Base-by-base conservation (phyloP, 2,888 invertebrate species). In the Leptura quadrifasciata region DNA sequence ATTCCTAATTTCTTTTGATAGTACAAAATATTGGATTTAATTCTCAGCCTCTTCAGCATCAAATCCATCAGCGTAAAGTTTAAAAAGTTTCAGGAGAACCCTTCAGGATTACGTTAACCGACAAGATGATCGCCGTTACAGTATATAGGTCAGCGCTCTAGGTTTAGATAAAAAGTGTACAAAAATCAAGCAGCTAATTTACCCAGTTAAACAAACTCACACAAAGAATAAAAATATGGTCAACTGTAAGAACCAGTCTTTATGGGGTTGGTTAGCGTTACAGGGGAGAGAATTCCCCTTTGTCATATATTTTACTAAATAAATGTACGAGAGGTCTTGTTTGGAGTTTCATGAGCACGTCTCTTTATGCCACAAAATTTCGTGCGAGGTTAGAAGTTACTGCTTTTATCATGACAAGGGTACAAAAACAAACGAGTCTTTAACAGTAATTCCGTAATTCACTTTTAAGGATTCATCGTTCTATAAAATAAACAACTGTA, bases 141-240 rank as follows among this genome's bases (percentile, higher is more conserved):
- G 35, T 39, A 58, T 69, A 18, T 69, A 57, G 69, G 69, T 69
- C 35, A 58, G 9, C n/a, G 57, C n/a, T 27, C 17, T 1, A 9
- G 15, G 31, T 54, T 20, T n/a, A 67, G 47, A 24, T 17, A 54
- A 47, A 64, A 64, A 20, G 21, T 35, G 18, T 54, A 58, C 58
- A 58, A 21, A 58, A 58, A 57, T 58, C 57, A 69, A 69, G 57
- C 20, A 58, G 17, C 39, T 39, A 69, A 69, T 69, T 58, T 57
- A 69, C 39, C 2, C 69, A 21, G 31, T 69, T 69, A 69, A 15
- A 31, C 20, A 39, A 39, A 39, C 0, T 6, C 57, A 18, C 20
- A 58, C 15, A 35, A 69, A 69, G 69, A 69, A 69, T 69, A 69
- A 58, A 35, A 69, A 58, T 69, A 35, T 57, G 58, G 58, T 58